Evolutionary conservation across 1,140 invertebrate species (phyloP).

Genomic region (Trissolcus basalis): DNA sequence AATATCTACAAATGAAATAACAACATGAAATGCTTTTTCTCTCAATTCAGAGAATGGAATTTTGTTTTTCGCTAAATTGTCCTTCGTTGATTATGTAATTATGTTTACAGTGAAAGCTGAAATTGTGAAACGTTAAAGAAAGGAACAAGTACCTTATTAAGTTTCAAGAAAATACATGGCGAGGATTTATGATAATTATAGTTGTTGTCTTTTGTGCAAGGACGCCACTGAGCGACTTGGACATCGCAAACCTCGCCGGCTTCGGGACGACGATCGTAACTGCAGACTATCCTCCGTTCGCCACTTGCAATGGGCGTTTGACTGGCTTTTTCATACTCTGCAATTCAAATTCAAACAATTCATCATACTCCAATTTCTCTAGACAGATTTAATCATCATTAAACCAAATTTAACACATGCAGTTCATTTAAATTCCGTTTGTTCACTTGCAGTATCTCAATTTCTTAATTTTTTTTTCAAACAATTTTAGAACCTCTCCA

Average conservation of each 20-base stretch:
- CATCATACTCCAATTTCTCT: no score
- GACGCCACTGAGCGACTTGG: conserved; percentile 72
- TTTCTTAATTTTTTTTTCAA: no score
- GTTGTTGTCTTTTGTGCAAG: conserved; percentile 76
- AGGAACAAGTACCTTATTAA: conserved; percentile 78
- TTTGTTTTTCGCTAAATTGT: no score
- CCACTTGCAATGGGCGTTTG: conserved; percentile 35
- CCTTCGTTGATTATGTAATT: no score
- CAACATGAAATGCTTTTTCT: neutral
- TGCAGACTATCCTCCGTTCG: conserved; percentile 72
- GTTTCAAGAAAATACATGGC: conserved; percentile 81
- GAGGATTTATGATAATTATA: conserved; percentile 79
- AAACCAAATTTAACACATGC: no score
- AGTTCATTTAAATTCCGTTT: no score
- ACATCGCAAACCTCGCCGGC: conserved; percentile 78
- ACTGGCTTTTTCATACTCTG: conserved; percentile 76
- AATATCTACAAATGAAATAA: conserved; percentile 80
- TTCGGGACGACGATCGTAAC: conserved; percentile 71
- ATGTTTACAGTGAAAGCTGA: no score
- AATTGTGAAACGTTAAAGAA: conserved; percentile 3
- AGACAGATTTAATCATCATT: no score
- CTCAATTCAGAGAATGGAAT: no score
- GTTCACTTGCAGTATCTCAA: no score
- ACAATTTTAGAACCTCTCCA: no score
- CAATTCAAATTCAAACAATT: conserved; percentile 18